A percentile compares a stretch with the other conserved stretches of the same genome.
Evolutionary conservation across 2,113 vertebrate genomes (phyloP).

Genomic region (Raja brachyura): DNA sequence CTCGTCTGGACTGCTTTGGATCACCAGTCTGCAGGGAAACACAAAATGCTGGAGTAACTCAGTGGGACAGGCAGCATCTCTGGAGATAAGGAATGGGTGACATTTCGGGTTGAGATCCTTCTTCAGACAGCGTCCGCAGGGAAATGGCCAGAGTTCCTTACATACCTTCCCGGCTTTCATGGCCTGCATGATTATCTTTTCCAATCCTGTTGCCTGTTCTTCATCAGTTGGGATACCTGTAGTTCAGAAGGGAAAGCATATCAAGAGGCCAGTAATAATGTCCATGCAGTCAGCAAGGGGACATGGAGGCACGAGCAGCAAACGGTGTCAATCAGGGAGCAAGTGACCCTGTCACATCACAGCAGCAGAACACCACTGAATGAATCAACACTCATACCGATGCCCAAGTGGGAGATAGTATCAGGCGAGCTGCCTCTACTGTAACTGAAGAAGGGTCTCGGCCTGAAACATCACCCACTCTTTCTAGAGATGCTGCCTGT

Average conservation of each 20-base stretch:
- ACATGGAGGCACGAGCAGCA: neutral
- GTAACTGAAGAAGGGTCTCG: too few species aligned
- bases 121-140: too few species aligned
- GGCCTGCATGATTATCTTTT: constrained; percentile 63
- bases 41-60: too few species aligned
- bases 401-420: neutral
- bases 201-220: constrained; percentile 75
- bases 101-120: too few species aligned
- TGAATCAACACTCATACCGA: neutral
- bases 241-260: neutral
- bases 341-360: neutral
- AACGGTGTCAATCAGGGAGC: neutral
- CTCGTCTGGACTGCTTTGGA: too few species aligned
- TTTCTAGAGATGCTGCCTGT: too few species aligned
- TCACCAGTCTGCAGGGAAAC: neutral
- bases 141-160: neutral
- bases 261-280: too few species aligned
- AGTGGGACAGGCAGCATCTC: too few species aligned
- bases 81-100: too few species aligned
- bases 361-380: neutral
- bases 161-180: constrained; percentile 61
- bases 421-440: too few species aligned
- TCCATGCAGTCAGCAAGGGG: too few species aligned
- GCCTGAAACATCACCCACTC: too few species aligned
- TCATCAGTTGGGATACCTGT: constrained; percentile 71